These are phyloP conservation scores for Platysternon megacephalum DNA, from an alignment of 2,113 vertebrate species.

Conservation along the genomic window DNA sequence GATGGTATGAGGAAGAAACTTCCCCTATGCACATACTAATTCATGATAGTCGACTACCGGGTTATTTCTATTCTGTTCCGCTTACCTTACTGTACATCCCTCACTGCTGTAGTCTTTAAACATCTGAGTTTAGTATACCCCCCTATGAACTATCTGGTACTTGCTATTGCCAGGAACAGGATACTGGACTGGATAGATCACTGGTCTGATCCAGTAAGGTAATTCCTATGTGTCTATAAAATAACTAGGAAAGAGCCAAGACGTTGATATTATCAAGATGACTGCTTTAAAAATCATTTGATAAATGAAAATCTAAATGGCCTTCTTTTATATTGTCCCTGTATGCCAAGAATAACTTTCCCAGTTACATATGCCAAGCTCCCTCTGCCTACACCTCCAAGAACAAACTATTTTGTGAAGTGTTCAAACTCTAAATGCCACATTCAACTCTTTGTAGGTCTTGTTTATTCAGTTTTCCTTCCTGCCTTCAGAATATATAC, in stretches of 20 bases:
- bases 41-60: not conserved
- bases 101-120: not conserved
- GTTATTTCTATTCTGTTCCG: not conserved
- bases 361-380: not conserved
- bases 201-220: not conserved
- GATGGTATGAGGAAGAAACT: not conserved
- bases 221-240: not conserved
- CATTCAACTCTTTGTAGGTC: not conserved
- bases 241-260: not conserved
- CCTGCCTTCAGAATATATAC: not conserved
- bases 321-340: not conserved
- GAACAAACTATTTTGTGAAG: slow-evolving; percentile 27
- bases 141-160: not conserved
- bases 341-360: not conserved
- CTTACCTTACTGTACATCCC: not conserved
- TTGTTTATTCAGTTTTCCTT: not conserved
- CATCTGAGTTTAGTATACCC: not conserved
- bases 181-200: not conserved
- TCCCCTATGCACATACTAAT: not conserved
- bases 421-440: not conserved
- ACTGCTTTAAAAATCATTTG: not conserved
- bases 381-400: not conserved
- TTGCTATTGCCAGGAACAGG: not conserved
- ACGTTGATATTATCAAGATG: not conserved
- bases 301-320: not conserved